Percentiles rank a stretch among this genome's conserved stretches.
Conservation (phyloP, 2,888 invertebrate species). For the Anthophora plumipes region DNA sequence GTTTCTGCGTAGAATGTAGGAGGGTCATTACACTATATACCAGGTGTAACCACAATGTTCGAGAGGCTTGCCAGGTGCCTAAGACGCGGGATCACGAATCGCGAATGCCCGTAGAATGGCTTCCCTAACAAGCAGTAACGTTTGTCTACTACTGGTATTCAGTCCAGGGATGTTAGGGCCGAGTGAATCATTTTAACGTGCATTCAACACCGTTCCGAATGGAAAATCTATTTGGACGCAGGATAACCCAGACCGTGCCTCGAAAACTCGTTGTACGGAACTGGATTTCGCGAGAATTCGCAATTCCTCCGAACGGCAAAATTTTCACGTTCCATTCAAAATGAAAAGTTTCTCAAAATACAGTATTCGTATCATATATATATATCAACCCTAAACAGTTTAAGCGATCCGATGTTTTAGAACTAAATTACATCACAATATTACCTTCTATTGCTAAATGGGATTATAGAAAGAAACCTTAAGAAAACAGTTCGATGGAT, state of each 20-base stretch:
- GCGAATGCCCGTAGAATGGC: constrained; percentile 45
- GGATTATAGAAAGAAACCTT: too few species aligned
- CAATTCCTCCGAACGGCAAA: constrained; percentile 29
- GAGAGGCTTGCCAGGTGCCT: constrained; percentile 64
- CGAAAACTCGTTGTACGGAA: constrained; percentile 65
- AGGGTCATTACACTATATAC: constrained; percentile 50
- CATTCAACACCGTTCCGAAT: constrained; percentile 75
- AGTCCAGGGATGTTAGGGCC: constrained; percentile 71
- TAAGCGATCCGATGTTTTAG: too few species aligned
- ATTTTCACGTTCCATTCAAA: constrained; percentile 12
- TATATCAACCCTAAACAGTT: too few species aligned
- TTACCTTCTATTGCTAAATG: too few species aligned
- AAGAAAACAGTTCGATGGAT: too few species aligned
- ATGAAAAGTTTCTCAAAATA: too few species aligned
- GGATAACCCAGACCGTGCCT: constrained; percentile 69
- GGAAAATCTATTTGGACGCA: constrained; percentile 73
- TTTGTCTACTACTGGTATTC: constrained; percentile 79
- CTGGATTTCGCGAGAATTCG: constrained; percentile 43
- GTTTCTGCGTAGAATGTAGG: constrained; percentile 3
- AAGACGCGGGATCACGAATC: constrained; percentile 66
- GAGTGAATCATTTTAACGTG: constrained; percentile 77
- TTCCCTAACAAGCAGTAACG: constrained; percentile 64
- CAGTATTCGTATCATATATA: too few species aligned
- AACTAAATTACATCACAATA: too few species aligned
- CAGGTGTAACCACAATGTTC: constrained; percentile 58